Percentiles rank a stretch among this genome's conserved stretches.
phyloP scores from a whole-genome alignment of 2,888 invertebrate species.

The Lasioglossum morio region DNA sequence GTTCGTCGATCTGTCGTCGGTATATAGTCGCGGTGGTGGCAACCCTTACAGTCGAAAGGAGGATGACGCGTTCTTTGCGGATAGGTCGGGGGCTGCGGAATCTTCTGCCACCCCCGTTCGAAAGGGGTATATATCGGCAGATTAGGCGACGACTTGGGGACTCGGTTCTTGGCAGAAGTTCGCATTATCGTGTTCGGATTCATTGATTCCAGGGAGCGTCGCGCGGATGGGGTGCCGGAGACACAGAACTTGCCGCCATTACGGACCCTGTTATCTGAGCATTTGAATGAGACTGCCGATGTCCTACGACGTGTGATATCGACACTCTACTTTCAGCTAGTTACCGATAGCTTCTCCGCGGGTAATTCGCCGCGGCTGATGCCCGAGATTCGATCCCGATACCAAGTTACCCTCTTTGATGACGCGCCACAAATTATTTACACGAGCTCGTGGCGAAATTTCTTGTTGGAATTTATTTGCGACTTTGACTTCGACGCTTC shows the following conservation, averaged over 20 bases:
- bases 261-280: constrained; percentile 77
- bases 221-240: constrained; percentile 45
- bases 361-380: constrained; percentile 36
- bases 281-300: constrained; percentile 79
- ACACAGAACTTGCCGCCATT: constrained; percentile 77
- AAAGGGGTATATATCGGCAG: constrained; percentile 57
- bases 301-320: constrained; percentile 79
- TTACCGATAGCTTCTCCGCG: constrained; percentile 37
- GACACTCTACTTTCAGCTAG: constrained; percentile 66
- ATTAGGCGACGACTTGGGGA: constrained; percentile 71
- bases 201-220: constrained; percentile 77
- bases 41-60: neutral
- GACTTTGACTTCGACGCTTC: neutral
- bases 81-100: neutral
- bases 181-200: constrained; percentile 81
- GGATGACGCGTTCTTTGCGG: constrained; percentile 17
- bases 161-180: constrained; percentile 73
- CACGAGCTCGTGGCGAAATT: neutral
- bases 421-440: neutral
- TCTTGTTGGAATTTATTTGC: neutral
- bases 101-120: constrained; percentile 14
- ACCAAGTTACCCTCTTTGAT: neutral
- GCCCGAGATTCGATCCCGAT: neutral
- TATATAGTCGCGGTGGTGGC: neutral
- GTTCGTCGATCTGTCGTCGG: constrained; percentile 11